A percentile compares a stretch with the other conserved stretches of the same genome.
Conservation (phyloP, 2,113 vertebrate genomes). For the Myanophis thanlyinensis region DNA sequence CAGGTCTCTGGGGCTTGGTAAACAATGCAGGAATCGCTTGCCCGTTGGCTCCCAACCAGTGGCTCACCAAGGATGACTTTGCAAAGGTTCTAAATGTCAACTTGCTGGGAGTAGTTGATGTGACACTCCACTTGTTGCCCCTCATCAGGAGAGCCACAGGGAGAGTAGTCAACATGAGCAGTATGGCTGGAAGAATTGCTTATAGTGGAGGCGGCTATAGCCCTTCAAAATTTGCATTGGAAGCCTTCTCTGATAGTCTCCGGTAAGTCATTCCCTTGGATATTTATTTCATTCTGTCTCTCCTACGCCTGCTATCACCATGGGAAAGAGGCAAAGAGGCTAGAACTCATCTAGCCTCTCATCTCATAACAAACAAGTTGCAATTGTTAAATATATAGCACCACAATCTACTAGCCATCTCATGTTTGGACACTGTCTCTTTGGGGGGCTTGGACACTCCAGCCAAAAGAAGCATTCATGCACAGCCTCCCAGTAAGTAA, state of each 20-base stretch:
- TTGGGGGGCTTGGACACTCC: not conserved
- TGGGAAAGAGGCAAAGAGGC: not conserved
- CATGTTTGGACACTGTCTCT: not conserved
- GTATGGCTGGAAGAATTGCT: conserved; percentile 70
- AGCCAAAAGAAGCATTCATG: not conserved
- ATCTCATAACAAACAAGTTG: too few species aligned
- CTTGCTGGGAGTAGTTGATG: conserved; percentile 70
- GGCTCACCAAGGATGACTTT: conserved; percentile 75
- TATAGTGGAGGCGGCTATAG: conserved; percentile 72
- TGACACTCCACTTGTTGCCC: conserved; percentile 76
- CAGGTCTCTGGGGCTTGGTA: conserved; percentile 84
- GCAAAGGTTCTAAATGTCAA: conserved; percentile 74
- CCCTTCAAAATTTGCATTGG: conserved; percentile 77
- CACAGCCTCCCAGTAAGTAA: too few species aligned
- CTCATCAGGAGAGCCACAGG: conserved; percentile 72
- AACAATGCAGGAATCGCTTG: conserved; percentile 76
- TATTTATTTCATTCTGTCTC: not conserved
- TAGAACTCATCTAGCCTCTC: not conserved
- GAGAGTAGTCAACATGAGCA: conserved; percentile 77
- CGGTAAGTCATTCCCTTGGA: conserved; percentile 57
- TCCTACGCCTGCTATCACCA: not conserved
- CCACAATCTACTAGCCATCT: not conserved
- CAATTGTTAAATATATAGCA: not conserved
- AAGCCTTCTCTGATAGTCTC: conserved; percentile 80
- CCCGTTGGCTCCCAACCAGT: conserved; percentile 69